phyloP scores from a whole-genome alignment of 2,797 vertebrate species.

The Cyprinella venusta region DNA sequence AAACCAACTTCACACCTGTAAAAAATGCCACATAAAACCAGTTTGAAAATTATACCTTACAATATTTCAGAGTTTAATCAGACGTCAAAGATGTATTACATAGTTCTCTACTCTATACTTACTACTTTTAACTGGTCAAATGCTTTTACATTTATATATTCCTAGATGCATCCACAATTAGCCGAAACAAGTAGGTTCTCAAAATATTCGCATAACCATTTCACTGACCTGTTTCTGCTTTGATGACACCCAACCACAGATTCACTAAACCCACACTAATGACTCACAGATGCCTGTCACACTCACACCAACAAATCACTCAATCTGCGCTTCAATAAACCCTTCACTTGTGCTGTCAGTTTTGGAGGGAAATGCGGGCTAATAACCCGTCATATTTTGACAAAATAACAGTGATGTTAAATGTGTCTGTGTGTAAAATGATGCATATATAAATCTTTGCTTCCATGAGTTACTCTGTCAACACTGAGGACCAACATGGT shows the following conservation, averaged over 20 bases:
- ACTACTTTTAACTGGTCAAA: not conserved
- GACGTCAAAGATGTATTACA: not conserved
- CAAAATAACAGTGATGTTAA: constrained; percentile 10
- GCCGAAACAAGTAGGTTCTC: not conserved
- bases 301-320: constrained; percentile 35
- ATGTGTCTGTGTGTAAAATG: not conserved
- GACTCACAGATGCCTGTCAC: constrained; percentile 33
- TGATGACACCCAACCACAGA: constrained; percentile 14
- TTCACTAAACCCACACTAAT: constrained; percentile 28
- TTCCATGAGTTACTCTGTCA: not conserved
- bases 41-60: not conserved
- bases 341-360: constrained; percentile 8
- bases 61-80: not conserved
- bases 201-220: not conserved
- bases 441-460: not conserved
- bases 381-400: constrained; percentile 32
- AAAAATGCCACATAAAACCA: constrained; percentile 11
- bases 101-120: not conserved
- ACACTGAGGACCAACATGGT: not conserved
- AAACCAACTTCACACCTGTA: constrained; percentile 14
- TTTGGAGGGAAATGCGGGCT: not conserved
- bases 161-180: constrained; percentile 4
- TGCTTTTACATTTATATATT: not conserved
- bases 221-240: constrained; percentile 14
- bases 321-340: constrained; percentile 35